Evolutionary conservation across 2,888 invertebrate species (phyloP).

Genomic region (Coelopa pilipes): DNA sequence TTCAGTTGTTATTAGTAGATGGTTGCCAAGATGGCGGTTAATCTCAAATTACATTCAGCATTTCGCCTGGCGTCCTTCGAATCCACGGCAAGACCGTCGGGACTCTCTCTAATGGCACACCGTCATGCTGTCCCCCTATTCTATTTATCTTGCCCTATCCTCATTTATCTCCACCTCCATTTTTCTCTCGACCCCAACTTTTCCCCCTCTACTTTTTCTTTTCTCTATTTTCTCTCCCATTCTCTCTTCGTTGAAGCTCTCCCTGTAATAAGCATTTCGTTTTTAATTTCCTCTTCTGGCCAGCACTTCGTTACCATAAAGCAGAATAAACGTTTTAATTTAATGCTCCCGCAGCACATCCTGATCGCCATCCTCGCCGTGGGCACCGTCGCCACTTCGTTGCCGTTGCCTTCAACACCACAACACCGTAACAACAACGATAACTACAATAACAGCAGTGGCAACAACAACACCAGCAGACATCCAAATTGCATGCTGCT

Average conservation of each 20-base stretch:
- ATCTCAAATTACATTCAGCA: too few relatives aligned
- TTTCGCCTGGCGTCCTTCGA: too few relatives aligned
- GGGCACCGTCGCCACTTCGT: too few relatives aligned
- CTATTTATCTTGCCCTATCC: not conserved
- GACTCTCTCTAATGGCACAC: not conserved
- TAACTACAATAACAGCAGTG: too few relatives aligned
- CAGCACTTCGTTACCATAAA: conserved; percentile 16
- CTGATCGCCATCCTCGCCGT: too few relatives aligned
- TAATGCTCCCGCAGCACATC: conserved; percentile 8
- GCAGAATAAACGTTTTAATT: conserved; percentile 21
- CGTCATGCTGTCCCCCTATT: not conserved
- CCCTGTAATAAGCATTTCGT: not conserved
- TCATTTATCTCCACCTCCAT: not conserved
- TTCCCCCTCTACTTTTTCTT: not conserved
- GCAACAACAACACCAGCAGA: too few relatives aligned
- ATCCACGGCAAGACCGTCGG: too few relatives aligned
- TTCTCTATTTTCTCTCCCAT: not conserved
- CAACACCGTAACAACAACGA: too few relatives aligned
- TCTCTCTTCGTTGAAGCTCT: not conserved
- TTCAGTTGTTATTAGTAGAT: too few relatives aligned
- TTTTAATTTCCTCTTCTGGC: not conserved
- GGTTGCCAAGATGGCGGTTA: too few relatives aligned
- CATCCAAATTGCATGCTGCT: too few relatives aligned
- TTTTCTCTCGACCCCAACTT: not conserved
- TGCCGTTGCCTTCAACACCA: too few relatives aligned